Conservation (phyloP, 2,888 invertebrate species). For the Fragum whitleyi region DNA sequence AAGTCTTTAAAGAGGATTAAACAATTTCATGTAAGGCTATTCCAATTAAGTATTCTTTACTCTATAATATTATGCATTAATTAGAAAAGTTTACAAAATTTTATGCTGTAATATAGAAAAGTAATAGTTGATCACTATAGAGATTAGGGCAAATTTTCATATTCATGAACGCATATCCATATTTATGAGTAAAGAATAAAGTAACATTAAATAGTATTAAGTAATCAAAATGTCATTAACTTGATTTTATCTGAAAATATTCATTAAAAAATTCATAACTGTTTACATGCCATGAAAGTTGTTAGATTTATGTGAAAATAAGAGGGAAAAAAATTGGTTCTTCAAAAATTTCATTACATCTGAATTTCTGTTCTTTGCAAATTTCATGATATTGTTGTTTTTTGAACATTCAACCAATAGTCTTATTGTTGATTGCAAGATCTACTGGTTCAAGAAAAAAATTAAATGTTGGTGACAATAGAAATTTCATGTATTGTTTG, state of each 20-base stretch:
- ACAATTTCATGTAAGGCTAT: neutral
- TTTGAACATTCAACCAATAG: no score
- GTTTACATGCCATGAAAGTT: no score
- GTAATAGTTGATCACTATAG: neutral
- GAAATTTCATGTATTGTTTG: no score
- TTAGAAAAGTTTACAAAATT: neutral
- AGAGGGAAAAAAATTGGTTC: no score
- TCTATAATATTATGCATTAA: neutral
- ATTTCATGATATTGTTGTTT: no score
- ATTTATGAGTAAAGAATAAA: neutral
- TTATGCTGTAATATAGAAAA: neutral
- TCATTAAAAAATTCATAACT: neutral
- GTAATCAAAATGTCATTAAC: neutral
- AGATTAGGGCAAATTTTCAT: neutral
- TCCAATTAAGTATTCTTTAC: neutral
- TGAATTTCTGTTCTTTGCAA: no score
- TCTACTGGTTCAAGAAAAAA: no score
- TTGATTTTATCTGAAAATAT: slow-evolving; percentile 3
- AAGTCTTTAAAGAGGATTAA: neutral
- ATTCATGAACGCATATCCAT: neutral
- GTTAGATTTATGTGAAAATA: no score
- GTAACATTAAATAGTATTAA: neutral
- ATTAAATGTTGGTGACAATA: no score
- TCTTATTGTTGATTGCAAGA: no score
- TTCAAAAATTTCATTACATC: no score